phyloP scores from a whole-genome alignment of 2,888 invertebrate genomes.

The Urechis unicinctus region DNA sequence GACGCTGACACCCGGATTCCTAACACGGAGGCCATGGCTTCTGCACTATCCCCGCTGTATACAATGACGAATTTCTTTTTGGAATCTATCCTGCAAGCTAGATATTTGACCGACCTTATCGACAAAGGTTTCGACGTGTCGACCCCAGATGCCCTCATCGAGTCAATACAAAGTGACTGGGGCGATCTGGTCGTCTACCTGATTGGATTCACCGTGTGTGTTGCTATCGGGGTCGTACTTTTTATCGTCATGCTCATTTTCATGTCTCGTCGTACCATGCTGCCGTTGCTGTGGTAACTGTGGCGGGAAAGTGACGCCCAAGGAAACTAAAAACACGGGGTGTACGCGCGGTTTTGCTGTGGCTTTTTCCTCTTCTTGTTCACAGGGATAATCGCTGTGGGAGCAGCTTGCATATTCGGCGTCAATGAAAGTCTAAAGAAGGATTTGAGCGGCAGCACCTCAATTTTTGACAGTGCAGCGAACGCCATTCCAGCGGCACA shows the following conservation, averaged over 20 bases:
- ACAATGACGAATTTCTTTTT: neutral
- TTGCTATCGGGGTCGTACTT: constrained; percentile 1
- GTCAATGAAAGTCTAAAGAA: neutral
- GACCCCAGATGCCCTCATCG: neutral
- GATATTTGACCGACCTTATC: neutral
- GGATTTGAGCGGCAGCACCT: neutral
- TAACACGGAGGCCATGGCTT: no score
- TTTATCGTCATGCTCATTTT: constrained; percentile 5
- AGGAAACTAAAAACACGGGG: neutral
- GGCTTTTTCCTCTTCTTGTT: neutral
- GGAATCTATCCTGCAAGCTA: neutral
- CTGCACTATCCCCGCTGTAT: no score
- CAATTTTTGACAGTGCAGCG: neutral
- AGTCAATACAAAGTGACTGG: neutral
- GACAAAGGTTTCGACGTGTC: neutral
- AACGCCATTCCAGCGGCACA: neutral
- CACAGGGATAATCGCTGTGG: neutral
- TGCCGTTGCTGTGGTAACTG: constrained; percentile 5
- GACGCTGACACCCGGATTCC: no score
- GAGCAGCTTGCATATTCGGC: neutral
- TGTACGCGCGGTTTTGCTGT: neutral
- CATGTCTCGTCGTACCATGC: neutral
- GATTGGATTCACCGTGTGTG: constrained; percentile 9
- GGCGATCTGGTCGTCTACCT: constrained; percentile 6
- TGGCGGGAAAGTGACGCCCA: neutral